A percentile compares a stretch with the other conserved stretches of the same genome.
Evolutionary conservation across 2,797 vertebrate species (phyloP).

Genomic region (Cyclura pinguis): DNA sequence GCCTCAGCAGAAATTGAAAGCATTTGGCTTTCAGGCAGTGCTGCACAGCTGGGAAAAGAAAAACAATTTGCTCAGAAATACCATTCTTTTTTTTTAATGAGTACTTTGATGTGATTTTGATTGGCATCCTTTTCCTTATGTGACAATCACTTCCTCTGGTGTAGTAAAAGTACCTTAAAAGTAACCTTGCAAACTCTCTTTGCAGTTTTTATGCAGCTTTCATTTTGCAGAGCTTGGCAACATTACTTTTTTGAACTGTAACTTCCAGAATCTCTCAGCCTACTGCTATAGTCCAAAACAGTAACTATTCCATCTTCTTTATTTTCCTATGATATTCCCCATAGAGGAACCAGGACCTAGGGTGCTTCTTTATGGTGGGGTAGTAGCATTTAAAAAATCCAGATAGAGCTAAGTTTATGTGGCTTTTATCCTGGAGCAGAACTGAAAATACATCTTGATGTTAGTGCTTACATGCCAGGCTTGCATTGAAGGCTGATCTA

Average conservation of each 20-base stretch:
- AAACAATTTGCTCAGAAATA: conserved; percentile 6
- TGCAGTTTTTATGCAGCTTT: too few relatives aligned
- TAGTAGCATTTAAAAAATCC: conserved; percentile 10
- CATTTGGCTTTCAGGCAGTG: conserved; percentile 3
- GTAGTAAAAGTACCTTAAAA: background rate
- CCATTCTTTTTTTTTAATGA: background rate
- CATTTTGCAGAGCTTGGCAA: too few relatives aligned
- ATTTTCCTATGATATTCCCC: background rate
- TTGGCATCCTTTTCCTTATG: background rate
- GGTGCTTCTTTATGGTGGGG: background rate
- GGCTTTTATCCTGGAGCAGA: background rate
- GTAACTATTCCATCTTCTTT: too few relatives aligned
- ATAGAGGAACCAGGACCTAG: background rate
- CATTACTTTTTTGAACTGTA: too few relatives aligned
- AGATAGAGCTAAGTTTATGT: background rate
- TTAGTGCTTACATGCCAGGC: background rate
- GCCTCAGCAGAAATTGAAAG: conserved; percentile 1
- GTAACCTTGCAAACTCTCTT: too few relatives aligned
- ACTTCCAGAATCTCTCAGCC: too few relatives aligned
- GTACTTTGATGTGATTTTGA: background rate
- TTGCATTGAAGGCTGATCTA: background rate
- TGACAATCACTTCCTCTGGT: background rate
- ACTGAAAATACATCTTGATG: background rate
- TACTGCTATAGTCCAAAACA: too few relatives aligned
- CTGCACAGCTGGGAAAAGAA: conserved; percentile 8